phyloP scores from a whole-genome alignment of 2,113 vertebrate genomes.

The Bungarus multicinctus region DNA sequence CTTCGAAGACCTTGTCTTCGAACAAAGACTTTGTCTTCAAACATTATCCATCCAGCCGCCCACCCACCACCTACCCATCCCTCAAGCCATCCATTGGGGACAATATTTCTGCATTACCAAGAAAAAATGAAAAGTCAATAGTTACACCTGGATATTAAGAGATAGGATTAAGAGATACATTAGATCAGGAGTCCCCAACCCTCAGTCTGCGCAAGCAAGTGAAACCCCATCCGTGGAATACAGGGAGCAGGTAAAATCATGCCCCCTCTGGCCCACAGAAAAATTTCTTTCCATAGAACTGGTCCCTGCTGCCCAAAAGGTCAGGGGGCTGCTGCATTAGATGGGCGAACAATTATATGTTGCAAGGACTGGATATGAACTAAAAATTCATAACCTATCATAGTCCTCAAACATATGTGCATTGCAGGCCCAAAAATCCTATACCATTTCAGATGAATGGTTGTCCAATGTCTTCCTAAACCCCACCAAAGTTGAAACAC shows the following conservation, averaged over 20 bases:
- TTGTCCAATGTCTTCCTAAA: not conserved
- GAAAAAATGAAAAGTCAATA: not conserved
- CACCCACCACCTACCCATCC: not conserved
- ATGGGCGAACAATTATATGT: not conserved
- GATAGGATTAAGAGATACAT: not conserved
- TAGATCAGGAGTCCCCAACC: too few relatives aligned
- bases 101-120: not conserved
- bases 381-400: not conserved
- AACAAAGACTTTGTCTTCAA: not conserved
- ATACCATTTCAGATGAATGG: too few relatives aligned
- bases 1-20: not conserved
- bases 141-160: not conserved
- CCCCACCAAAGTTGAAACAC: not conserved
- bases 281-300: too few relatives aligned
- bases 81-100: not conserved
- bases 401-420: not conserved
- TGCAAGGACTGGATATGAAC: not conserved
- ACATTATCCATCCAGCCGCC: not conserved
- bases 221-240: too few relatives aligned
- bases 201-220: too few relatives aligned
- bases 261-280: too few relatives aligned
- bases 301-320: too few relatives aligned
- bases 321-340: not conserved
- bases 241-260: too few relatives aligned
- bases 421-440: too few relatives aligned